Conservation (phyloP, 2,113 vertebrate species). For the Petaurus breviceps region DNA sequence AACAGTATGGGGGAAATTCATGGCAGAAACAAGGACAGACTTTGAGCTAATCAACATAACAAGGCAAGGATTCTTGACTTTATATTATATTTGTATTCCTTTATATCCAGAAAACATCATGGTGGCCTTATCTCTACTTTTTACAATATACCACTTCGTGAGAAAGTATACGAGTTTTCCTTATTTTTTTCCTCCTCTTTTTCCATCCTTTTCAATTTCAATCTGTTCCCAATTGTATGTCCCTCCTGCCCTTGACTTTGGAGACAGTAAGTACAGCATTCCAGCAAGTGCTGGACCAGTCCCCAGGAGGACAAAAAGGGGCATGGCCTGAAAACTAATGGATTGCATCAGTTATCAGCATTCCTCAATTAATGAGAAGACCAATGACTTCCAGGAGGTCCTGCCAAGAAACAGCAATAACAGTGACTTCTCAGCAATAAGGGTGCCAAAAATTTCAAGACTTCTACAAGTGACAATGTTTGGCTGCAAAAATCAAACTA, state of each 20-base stretch:
- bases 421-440: background rate
- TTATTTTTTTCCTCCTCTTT: no score
- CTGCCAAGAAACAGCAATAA: constrained; percentile 13
- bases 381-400: constrained; percentile 24
- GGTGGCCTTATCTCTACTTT: background rate
- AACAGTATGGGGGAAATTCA: background rate
- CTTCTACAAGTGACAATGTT: background rate
- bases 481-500: background rate
- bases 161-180: background rate
- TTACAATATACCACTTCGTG: background rate
- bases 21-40: background rate
- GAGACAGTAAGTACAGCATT: background rate
- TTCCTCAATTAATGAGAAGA: constrained; percentile 47
- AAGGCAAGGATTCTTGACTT: background rate
- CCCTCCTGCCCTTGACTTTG: background rate
- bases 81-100: background rate
- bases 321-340: background rate
- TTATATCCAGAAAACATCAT: background rate
- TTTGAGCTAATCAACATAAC: background rate
- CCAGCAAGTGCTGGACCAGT: background rate
- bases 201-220: background rate
- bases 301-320: background rate
- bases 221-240: background rate
- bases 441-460: background rate
- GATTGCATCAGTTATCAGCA: constrained; percentile 1